Base-by-base conservation (phyloP, 2,113 vertebrate genomes). In the Solea solea region DNA sequence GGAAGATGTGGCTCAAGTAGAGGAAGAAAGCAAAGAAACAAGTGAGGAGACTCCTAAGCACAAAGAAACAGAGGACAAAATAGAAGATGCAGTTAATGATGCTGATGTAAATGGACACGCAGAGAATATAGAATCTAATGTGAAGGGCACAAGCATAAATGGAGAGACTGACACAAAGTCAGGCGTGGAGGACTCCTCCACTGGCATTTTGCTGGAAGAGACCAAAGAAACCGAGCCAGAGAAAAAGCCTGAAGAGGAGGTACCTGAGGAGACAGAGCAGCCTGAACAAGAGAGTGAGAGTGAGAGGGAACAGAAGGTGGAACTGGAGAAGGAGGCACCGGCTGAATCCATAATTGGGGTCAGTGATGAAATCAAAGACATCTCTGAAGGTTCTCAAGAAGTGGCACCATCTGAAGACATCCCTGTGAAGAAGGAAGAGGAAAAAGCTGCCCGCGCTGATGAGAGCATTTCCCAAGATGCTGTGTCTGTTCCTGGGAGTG, bases 401-500 rank as follows among this genome's bases (percentile, higher is more conserved):
- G 61, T 27, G 25, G 68, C 52, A 28, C 52, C 79, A 49, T 59
- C 71, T 45, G 62, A 82, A 61, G 89, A 84, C 7, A 49, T 44
- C 42, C 13, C 67, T 21, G 44, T 48, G 9, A 88, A 90, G 45
- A 63, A 87, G 46, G 84, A 88, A 49, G 81, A 84, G 21, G 83
- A 87, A 50, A 81, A 85, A 56, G 44, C 46, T n/a, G 8, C 53
- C 52, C 15, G 1, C 39, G 55, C 56, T 11, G 83, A 93, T 40
- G 86, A 82, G 28, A 66, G 56, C 66, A 53, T 44, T 41, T 72
- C 76, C 28, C 78, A 86, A 55, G 83, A 88, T 58, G 48, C 78
- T 0, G 64, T 77, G 5, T 85, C 86, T 15, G 81, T 89, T 25
- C 76, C 75, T 1, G 88, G 89, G 64, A 91, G 67, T 34, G 90